Evolutionary conservation across 1,140 invertebrate species (phyloP), one percentile per base, ranked within the genome.

Genomic region (Chrysomallon squamiferum): DNA sequence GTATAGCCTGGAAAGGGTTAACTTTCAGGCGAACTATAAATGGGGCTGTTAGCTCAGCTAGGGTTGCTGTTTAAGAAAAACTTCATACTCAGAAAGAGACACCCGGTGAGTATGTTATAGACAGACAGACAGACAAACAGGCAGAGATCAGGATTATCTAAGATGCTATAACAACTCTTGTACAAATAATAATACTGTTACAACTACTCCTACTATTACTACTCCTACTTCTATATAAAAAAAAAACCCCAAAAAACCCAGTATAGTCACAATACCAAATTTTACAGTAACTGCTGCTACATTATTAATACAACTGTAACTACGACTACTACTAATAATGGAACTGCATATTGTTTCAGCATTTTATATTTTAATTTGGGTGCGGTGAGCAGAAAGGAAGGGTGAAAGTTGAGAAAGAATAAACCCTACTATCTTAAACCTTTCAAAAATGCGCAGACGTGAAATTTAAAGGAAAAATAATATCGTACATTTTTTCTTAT

Each of bases 11-110:
- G 22, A 3, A 27, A 22, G 29, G 30, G 9, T 18, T 35, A n/a
- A 22, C 59, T 38, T 50, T 35, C 25, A 22, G 38, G 50, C 13
- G 58, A 43, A 15, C 35, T 38, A 38, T 29, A n/a, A 41, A 76
- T 76, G 74, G 74, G 74, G n/a, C 32, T 68, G 25, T 32, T 73
- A 30, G 61, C 56, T 50, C 76, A 78, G 66, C 59, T 76, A 3
- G 43, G 62, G 18, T 68, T 76, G 59, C 64, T 78, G 60, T 65
- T 78, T 15, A 71, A 70, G 52, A 78, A 78, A 56, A 76, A 78
- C 60, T 27, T 73, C 20, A 60, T 72, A 3, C 68, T 74, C 18
- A 62, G 72, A 25, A 62, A 59, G 60, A 49, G 74, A 35, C 72
- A 78, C 59, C 74, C 74, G 62, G 76, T 78, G 61, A 69, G 72